A percentile compares a stretch with the other conserved stretches of the same genome.
phyloP scores from a whole-genome alignment of 2,888 invertebrate genomes.

The Eudemis profundana region DNA sequence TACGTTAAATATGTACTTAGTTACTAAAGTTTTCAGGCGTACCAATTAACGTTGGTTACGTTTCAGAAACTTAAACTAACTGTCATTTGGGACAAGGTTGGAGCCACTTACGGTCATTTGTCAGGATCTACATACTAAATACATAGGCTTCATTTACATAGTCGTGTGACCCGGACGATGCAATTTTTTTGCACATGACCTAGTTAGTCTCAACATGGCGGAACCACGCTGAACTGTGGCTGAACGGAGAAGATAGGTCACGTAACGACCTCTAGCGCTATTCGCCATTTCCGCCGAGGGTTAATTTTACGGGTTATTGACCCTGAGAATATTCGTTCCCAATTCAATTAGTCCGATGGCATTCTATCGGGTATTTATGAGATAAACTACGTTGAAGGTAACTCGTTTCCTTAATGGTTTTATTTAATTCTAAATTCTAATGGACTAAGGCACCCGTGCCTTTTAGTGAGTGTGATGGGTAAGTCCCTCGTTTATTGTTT shows the following conservation, averaged over 20 bases:
- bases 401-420: background rate
- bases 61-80: conserved; percentile 1
- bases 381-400: background rate
- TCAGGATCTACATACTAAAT: conserved; percentile 9
- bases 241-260: conserved; percentile 31
- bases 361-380: conserved; percentile 4
- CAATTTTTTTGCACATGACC: conserved; percentile 35
- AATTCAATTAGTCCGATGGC: conserved; percentile 6
- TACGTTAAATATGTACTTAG: conserved; percentile 14
- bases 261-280: conserved; percentile 26
- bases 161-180: conserved; percentile 28
- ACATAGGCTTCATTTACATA: conserved; percentile 15
- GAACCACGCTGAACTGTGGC: conserved; percentile 27
- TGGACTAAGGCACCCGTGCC: background rate
- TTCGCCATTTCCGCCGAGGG: conserved; percentile 31
- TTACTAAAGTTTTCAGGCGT: conserved; percentile 7
- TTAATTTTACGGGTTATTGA: conserved; percentile 33
- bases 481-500: too few relatives aligned
- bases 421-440: background rate
- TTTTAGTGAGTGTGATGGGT: too few relatives aligned
- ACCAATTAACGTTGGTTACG: background rate
- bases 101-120: conserved; percentile 21
- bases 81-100: conserved; percentile 34
- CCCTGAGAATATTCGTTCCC: conserved; percentile 11
- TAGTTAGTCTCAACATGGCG: conserved; percentile 25